Evolutionary conservation across 2,797 vertebrate genomes (phyloP).

Genomic region (Acanthiza pusilla): DNA sequence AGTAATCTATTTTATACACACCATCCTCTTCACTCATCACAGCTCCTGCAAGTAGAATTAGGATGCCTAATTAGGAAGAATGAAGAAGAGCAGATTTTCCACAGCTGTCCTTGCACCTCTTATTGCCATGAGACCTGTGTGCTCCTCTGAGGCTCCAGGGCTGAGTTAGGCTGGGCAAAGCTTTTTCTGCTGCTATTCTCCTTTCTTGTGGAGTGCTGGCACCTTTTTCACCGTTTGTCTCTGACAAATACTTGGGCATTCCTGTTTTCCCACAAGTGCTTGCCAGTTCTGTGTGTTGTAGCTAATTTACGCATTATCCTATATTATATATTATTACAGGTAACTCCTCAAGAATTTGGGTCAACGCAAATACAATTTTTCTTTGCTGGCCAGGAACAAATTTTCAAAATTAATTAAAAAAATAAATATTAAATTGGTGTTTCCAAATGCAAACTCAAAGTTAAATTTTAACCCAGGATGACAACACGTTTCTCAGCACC

Average conservation of each 20-base stretch:
- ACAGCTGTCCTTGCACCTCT: neutral
- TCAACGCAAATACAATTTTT: neutral
- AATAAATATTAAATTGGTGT: neutral
- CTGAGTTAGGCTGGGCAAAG: neutral
- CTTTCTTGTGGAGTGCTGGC: neutral
- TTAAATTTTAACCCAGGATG: neutral
- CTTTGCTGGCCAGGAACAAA: neutral
- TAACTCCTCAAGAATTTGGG: neutral
- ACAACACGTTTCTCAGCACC: neutral
- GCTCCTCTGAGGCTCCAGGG: rapidly evolving
- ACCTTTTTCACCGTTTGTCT: neutral
- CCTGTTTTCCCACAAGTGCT: neutral
- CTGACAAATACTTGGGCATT: neutral
- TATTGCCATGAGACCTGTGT: rapidly evolving
- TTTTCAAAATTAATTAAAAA: neutral
- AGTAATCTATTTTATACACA: neutral
- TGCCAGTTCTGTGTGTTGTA: neutral
- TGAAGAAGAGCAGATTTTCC: neutral
- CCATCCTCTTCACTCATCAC: neutral
- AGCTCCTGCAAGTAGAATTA: neutral
- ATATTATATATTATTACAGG: neutral
- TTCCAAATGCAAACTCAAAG: neutral
- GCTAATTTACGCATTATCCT: neutral
- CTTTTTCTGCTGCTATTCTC: neutral
- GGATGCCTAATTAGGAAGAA: neutral